Evolutionary conservation across 2,113 vertebrate species (phyloP).

Genomic region (Eleginops maclovinus): DNA sequence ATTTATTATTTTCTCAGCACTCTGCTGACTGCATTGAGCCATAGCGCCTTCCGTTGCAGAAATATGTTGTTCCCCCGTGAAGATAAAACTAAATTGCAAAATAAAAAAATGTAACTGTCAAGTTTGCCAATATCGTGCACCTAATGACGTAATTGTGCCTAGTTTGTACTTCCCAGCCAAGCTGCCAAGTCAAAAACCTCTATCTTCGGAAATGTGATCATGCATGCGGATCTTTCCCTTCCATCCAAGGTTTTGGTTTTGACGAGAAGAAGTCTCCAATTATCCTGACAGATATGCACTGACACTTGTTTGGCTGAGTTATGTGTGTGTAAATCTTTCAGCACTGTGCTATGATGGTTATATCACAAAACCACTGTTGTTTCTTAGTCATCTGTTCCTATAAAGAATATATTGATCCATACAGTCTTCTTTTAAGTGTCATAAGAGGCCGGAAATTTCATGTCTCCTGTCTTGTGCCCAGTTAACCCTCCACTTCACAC

Average conservation of each 20-base stretch:
- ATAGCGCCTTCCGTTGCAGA: too few relatives aligned
- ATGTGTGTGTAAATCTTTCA: background rate
- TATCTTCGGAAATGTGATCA: constrained; percentile 34
- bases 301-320: constrained; percentile 10
- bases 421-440: background rate
- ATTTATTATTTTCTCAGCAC: too few relatives aligned
- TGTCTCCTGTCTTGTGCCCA: constrained; percentile 23
- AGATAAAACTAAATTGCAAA: too few relatives aligned
- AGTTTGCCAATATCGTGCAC: too few relatives aligned
- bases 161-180: constrained; percentile 25
- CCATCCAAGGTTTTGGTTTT: constrained; percentile 7
- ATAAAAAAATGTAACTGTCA: too few relatives aligned
- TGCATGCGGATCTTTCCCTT: constrained; percentile 4
- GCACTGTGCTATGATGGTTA: background rate
- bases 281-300: constrained; percentile 7
- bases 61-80: too few relatives aligned
- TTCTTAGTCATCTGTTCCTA: background rate
- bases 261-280: background rate
- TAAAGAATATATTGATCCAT: constrained; percentile 14
- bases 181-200: constrained; percentile 40
- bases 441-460: background rate
- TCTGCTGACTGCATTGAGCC: too few relatives aligned
- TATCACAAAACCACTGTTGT: background rate
- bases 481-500: constrained; percentile 18
- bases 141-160: constrained; percentile 3